These are phyloP conservation scores for Knipowitschia caucasica DNA, from an alignment of 2,797 vertebrate species.

Conservation along the genomic window DNA sequence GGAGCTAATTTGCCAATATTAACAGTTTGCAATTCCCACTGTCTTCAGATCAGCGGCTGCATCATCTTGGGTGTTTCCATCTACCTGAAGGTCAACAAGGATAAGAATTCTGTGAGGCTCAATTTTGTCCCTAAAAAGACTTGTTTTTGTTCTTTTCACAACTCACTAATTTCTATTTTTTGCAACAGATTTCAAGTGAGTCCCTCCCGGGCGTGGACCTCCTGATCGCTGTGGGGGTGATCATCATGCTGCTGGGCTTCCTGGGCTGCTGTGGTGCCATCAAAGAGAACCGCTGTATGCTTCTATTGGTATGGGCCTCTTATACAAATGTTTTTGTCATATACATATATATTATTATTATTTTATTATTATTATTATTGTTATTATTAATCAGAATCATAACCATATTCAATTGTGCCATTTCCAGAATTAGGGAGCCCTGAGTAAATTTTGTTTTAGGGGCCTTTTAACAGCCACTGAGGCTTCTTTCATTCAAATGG, in stretches of 20 bases:
- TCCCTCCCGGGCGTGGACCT: constrained; percentile 58
- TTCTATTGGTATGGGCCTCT: constrained; percentile 77
- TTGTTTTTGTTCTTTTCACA: too few relatives aligned
- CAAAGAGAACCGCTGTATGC: constrained; percentile 83
- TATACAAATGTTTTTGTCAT: background rate
- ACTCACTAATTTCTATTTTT: too few relatives aligned
- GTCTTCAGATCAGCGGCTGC: constrained; percentile 58
- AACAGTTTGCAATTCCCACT: background rate
- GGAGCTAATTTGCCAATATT: background rate
- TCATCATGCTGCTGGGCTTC: constrained; percentile 88
- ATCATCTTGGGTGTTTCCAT: constrained; percentile 66
- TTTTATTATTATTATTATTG: too few relatives aligned
- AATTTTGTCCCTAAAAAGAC: background rate
- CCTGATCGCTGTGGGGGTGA: constrained; percentile 79
- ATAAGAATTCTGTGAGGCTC: constrained; percentile 39
- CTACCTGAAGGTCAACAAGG: constrained; percentile 66
- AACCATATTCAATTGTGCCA: too few relatives aligned
- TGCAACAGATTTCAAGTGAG: constrained; percentile 40
- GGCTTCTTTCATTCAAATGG: too few relatives aligned
- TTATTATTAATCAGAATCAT: too few relatives aligned
- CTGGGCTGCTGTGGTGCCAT: constrained; percentile 87
- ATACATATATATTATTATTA: too few relatives aligned
- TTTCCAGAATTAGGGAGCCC: too few relatives aligned
- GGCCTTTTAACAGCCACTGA: too few relatives aligned
- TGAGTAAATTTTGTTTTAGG: too few relatives aligned